Conservation (phyloP, 2,888 invertebrate species). For the Lissocephala sabroskyi region DNA sequence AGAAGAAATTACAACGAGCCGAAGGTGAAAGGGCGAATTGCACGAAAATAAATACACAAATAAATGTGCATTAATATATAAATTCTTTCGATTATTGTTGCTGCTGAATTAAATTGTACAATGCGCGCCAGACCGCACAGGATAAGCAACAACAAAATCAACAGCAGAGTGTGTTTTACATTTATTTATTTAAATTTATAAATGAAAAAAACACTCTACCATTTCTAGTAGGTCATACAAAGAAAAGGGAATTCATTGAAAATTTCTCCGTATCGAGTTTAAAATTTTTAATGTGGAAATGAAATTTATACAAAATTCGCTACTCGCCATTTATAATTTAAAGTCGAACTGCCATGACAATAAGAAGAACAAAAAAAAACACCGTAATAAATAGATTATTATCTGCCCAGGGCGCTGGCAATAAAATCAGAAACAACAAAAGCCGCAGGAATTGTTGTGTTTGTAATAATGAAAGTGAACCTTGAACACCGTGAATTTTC, state of each 20-base stretch:
- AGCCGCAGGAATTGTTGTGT: not conserved
- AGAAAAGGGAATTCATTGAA: no score
- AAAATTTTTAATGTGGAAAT: slow-evolving; percentile 25
- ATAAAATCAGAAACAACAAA: no score
- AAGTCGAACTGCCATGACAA: not conserved
- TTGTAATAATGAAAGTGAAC: no score
- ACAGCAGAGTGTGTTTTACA: no score
- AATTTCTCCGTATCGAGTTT: no score
- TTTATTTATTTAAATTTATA: no score
- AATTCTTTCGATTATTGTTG: slow-evolving; percentile 23
- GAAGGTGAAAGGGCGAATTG: slow-evolving; percentile 8
- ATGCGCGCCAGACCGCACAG: slow-evolving; percentile 41
- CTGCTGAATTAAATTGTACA: slow-evolving; percentile 42
- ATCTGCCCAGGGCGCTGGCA: not conserved
- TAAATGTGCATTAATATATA: slow-evolving; percentile 27
- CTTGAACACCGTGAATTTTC: no score
- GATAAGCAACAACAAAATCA: no score
- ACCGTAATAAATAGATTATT: not conserved
- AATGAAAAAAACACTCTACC: no score
- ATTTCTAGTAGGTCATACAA: no score
- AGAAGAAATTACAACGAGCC: slow-evolving; percentile 2
- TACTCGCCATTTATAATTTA: not conserved
- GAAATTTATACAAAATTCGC: slow-evolving; percentile 12
- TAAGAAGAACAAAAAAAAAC: slow-evolving; percentile 6
- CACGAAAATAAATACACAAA: slow-evolving; percentile 40